phyloP scores from a whole-genome alignment of 2,797 vertebrate genomes.

The Peromyscus aztecus region DNA sequence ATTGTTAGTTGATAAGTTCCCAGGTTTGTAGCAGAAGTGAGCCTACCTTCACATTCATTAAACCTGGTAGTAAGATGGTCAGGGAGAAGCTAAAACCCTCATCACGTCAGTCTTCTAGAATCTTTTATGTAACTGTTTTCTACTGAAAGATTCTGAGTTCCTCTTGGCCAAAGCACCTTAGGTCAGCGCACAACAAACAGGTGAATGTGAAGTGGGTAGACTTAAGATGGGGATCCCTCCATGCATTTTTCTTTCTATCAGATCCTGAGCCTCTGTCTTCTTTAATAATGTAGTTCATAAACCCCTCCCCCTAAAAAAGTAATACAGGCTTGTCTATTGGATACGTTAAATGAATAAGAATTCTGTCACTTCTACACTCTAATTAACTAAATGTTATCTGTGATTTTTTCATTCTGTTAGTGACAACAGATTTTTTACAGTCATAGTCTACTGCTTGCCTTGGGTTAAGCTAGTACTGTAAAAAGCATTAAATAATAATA shows the following conservation, averaged over 20 bases:
- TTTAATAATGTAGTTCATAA: not conserved
- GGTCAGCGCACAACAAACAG: not conserved
- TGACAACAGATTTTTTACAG: not conserved
- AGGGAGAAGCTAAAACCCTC: not conserved
- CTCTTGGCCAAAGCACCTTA: not conserved
- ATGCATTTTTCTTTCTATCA: not conserved
- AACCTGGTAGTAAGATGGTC: not conserved
- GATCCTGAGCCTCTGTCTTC: not conserved
- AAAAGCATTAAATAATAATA: constrained; percentile 27
- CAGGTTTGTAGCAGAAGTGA: not conserved
- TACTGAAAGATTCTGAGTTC: not conserved
- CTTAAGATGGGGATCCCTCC: not conserved
- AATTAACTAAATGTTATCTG: constrained; percentile 15
- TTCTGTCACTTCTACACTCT: constrained; percentile 40
- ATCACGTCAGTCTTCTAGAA: not conserved
- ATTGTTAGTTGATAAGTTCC: not conserved
- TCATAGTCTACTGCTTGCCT: not conserved
- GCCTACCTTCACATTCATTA: not conserved
- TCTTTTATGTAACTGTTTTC: not conserved
- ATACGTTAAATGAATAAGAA: constrained; percentile 1
- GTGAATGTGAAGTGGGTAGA: not conserved
- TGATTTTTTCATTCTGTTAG: not conserved
- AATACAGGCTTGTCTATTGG: not conserved
- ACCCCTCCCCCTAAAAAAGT: not conserved
- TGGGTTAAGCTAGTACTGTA: constrained; percentile 38